Evolutionary conservation across 2,888 invertebrate species (phyloP).

Genomic region (Halocaridina rubra): DNA sequence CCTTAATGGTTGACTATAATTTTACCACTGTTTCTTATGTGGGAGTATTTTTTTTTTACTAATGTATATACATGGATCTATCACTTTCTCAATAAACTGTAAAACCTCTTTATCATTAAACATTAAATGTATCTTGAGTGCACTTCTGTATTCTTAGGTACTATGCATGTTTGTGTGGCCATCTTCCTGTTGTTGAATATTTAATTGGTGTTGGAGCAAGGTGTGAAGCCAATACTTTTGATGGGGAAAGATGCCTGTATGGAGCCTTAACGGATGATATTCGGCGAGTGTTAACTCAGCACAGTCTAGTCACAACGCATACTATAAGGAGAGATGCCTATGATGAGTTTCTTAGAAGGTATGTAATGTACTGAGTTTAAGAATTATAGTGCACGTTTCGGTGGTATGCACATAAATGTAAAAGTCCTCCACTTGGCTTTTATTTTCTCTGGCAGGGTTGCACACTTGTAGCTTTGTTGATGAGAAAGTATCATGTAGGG

Average conservation of each 20-base stretch:
- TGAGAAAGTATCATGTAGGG: too few species aligned
- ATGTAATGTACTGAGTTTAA: neutral
- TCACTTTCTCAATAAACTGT: too few species aligned
- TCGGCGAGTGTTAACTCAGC: conserved; percentile 69
- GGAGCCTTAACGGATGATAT: conserved; percentile 71
- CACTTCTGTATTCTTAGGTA: too few species aligned
- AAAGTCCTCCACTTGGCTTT: too few species aligned
- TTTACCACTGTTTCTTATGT: too few species aligned
- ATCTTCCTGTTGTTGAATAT: conserved; percentile 70
- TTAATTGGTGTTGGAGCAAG: conserved; percentile 70
- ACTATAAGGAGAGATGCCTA: conserved; percentile 70
- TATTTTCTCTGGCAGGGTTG: too few species aligned
- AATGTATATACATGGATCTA: too few species aligned
- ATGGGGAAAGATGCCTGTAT: conserved; percentile 72
- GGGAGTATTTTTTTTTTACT: too few species aligned
- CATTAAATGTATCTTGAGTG: too few species aligned
- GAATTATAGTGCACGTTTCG: neutral
- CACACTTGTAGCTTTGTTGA: too few species aligned
- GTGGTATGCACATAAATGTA: neutral
- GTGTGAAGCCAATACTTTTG: conserved; percentile 73
- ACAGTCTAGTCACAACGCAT: conserved; percentile 69
- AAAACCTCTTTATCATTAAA: too few species aligned
- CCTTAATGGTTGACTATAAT: too few species aligned
- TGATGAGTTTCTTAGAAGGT: conserved; percentile 71
- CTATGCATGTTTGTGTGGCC: conserved; percentile 73